phyloP scores from a whole-genome alignment of 2,888 invertebrate species.

The Yponomeuta plumbellus region DNA sequence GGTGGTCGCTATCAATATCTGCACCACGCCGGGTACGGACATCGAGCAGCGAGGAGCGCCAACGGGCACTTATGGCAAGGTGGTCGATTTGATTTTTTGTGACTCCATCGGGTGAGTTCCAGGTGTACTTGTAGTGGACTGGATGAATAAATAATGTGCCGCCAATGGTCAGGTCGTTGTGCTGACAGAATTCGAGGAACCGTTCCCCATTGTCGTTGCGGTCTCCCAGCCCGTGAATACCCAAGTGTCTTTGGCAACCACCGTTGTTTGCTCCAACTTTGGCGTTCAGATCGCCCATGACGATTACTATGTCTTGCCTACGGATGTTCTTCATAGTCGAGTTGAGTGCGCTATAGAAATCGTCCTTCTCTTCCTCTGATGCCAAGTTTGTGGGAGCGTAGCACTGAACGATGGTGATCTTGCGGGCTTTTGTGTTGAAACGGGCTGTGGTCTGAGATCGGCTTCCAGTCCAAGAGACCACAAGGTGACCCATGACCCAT shows the following conservation, averaged over 20 bases:
- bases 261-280: neutral
- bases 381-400: neutral
- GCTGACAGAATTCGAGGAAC: neutral
- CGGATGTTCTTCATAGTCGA: neutral
- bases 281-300: constrained; percentile 3
- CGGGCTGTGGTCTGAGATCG: constrained; percentile 2
- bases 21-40: too few species aligned
- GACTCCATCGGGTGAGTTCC: too few species aligned
- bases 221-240: neutral
- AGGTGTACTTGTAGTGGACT: too few species aligned
- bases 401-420: neutral
- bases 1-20: too few species aligned
- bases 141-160: too few species aligned
- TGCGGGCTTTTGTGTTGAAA: neutral
- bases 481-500: too few species aligned
- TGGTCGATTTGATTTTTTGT: too few species aligned
- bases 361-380: neutral
- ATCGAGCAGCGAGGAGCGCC: too few species aligned
- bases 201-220: neutral
- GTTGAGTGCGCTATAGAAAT: neutral
- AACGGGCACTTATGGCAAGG: too few species aligned
- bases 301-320: neutral
- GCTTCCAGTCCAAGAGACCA: neutral
- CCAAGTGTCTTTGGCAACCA: neutral
- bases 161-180: neutral